Evolutionary conservation across 2,113 vertebrate species (phyloP), one percentile per base, ranked within the genome.

Genomic region (Xiphophorus couchianus): DNA sequence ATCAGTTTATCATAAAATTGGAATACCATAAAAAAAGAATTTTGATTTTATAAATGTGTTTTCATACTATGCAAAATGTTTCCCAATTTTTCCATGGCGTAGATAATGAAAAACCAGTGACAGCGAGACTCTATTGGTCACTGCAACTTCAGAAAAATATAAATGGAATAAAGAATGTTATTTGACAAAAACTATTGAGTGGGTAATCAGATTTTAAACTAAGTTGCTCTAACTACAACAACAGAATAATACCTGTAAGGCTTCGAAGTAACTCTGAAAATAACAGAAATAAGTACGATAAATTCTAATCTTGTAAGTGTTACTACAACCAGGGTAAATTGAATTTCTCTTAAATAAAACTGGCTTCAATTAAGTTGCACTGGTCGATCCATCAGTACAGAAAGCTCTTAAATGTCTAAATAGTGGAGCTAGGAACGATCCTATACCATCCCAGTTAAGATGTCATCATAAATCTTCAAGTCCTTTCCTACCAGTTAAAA

Each of bases 381-480:
- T n/a, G 42, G 29, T 9, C 13, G 6, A 84, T 64, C 33, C 22
- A 37, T 77, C n/a, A 30, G 28, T 10, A 73, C 73, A 81, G 27
- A 69, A 63, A 77, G 44, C 42, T 54, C 62, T 31, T 73, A 71
- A 71, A 66, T n/a, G 58, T 70, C 85, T 71, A 44, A 70, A 61
- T 65, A 33, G 44, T 69, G 27, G 67, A 84, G 64, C 33, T 33
- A 62, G 72, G 42, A 79, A 10, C 76, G 30, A 44, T 70, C 74
- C 54, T 60, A 86, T 87, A 61, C 74, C 15, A 60, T 77, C 70
- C 39, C 74, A 69, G 78, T 84, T 74, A 86, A 86, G 54, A 76
- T 73, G 54, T 88, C 88, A 74, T 80, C 74, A 67, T 87, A 87
- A 90, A 90, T 60, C 73, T 70, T 83, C 71, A 74, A n/a, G 25